Conservation (phyloP, 2,888 invertebrate genomes). For the Argyra leucocephala region DNA sequence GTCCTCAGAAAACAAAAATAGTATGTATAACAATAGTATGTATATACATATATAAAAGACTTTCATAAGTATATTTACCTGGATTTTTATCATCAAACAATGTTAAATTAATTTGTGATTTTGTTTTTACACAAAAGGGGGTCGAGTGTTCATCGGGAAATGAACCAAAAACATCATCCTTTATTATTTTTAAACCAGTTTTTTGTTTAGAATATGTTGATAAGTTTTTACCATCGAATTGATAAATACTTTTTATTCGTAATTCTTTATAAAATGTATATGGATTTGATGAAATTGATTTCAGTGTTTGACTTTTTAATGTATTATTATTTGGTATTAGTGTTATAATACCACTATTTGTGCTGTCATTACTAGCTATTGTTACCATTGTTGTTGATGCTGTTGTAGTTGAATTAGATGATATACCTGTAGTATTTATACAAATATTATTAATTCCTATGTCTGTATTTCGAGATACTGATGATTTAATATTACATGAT, state of each 20-base stretch:
- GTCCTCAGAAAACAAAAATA: no score
- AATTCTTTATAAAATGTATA: background rate
- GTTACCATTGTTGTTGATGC: background rate
- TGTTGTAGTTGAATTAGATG: background rate
- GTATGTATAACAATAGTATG: no score
- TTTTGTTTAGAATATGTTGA: constrained; percentile 48
- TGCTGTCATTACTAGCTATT: background rate
- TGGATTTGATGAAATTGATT: background rate
- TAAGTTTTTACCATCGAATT: constrained; percentile 44
- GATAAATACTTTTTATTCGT: constrained; percentile 20
- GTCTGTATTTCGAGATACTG: background rate
- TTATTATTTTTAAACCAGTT: constrained; percentile 49
- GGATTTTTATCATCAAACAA: constrained; percentile 32
- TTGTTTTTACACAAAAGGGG: constrained; percentile 77
- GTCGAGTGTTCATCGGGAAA: constrained; percentile 75
- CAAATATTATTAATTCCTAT: background rate
- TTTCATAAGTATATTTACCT: background rate
- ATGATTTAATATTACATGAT: background rate
- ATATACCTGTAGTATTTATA: background rate
- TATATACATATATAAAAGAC: no score
- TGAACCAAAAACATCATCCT: constrained; percentile 50
- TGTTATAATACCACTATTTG: background rate
- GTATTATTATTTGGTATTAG: background rate
- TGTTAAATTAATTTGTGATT: constrained; percentile 64
- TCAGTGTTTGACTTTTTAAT: background rate